Evolutionary conservation across 64 coral and sea anemone genomes (phyloP).

Genomic region (Montipora foliosa): DNA sequence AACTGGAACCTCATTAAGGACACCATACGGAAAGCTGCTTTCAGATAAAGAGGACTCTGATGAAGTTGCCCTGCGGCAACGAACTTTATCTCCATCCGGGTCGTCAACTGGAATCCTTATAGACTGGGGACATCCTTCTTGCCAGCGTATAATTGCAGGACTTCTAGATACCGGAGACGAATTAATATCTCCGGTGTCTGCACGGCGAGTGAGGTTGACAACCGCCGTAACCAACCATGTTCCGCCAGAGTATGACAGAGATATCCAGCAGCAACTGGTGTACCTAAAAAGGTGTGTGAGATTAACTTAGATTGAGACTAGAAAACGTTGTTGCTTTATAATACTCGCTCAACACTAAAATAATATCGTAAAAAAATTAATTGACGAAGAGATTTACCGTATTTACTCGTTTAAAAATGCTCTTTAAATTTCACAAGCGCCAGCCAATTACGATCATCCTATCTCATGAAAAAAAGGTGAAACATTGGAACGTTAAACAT

Average conservation of each 20-base stretch:
- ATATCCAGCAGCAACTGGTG: constrained; percentile 48
- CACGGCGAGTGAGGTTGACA: constrained; percentile 42
- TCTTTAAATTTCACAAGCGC: too few relatives aligned
- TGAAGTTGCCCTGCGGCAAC: constrained; percentile 47
- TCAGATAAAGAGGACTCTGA: constrained; percentile 14
- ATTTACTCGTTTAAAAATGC: too few relatives aligned
- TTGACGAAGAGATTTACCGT: too few relatives aligned
- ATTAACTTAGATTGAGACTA: neutral
- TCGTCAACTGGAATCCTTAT: constrained; percentile 66
- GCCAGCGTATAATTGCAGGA: constrained; percentile 40
- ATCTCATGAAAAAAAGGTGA: too few relatives aligned
- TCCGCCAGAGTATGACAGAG: neutral
- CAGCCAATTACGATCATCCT: too few relatives aligned
- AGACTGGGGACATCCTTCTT: constrained; percentile 25
- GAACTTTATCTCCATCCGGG: constrained; percentile 69
- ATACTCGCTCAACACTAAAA: too few relatives aligned
- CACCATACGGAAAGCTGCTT: constrained; percentile 44
- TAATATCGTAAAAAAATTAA: too few relatives aligned
- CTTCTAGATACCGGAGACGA: constrained; percentile 58
- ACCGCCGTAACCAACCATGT: constrained; percentile 28
- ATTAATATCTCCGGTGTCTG: constrained; percentile 56
- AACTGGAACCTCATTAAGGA: constrained; percentile 16
- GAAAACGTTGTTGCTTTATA: too few relatives aligned
- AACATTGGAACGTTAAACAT: too few relatives aligned
- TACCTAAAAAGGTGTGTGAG: neutral